Evolutionary conservation across 2,888 invertebrate species (phyloP).

Genomic region (Orchesella flavescens): DNA sequence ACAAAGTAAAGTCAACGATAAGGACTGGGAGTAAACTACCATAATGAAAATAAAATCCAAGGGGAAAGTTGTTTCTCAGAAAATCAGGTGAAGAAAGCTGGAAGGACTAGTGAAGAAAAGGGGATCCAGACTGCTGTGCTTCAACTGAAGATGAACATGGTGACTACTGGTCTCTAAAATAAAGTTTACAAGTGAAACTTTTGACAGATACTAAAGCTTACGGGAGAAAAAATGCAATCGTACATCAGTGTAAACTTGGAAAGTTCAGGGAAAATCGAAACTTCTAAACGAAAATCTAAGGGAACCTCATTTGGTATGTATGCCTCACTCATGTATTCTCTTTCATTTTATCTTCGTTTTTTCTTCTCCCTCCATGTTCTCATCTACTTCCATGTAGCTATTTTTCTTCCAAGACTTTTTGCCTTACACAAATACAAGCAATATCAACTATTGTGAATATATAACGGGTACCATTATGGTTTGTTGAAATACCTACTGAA

Average conservation of each 20-base stretch:
- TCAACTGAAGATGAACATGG: too few species aligned
- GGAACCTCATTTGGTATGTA: conserved; percentile 58
- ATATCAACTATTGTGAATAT: background rate
- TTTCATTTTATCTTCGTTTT: conserved; percentile 12
- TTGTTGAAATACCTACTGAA: conserved; percentile 43
- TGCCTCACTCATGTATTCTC: conserved; percentile 45
- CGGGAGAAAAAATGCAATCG: conserved; percentile 64
- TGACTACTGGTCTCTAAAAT: conserved; percentile 24
- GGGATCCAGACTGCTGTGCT: background rate
- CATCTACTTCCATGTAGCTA: background rate
- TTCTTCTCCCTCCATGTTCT: conserved; percentile 10
- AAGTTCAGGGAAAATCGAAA: conserved; percentile 65
- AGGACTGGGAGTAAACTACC: background rate
- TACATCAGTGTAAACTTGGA: conserved; percentile 69
- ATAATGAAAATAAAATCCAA: conserved; percentile 29
- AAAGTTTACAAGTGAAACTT: conserved; percentile 58
- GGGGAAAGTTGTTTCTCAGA: conserved; percentile 29
- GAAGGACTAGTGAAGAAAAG: background rate
- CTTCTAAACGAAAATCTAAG: conserved; percentile 60
- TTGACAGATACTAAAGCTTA: conserved; percentile 47
- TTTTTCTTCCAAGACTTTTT: background rate
- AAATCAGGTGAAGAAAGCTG: conserved; percentile 51
- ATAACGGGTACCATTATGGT: conserved; percentile 34
- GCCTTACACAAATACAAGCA: background rate
- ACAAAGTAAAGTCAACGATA: background rate